A percentile compares a stretch with the other conserved stretches of the same genome.
Evolutionary conservation across 2,113 vertebrate species (phyloP).

Genomic region (Pomatorhinus ruficollis): DNA sequence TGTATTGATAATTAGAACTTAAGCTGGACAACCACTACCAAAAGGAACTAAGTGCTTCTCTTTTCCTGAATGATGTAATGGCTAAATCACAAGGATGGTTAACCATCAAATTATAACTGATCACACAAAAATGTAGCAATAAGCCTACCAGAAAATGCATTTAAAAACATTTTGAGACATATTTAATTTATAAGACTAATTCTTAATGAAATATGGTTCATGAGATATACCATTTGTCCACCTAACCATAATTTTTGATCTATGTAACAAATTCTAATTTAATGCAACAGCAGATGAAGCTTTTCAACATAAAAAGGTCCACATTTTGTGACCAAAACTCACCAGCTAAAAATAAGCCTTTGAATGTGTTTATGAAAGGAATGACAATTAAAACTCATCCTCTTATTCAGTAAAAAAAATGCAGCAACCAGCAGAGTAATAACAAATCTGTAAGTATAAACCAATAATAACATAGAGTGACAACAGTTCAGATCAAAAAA

Average conservation of each 20-base stretch:
- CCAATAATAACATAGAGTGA: neutral
- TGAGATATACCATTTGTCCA: neutral
- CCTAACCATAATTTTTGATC: neutral
- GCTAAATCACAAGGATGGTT: neutral
- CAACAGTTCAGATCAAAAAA: neutral
- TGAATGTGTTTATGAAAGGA: neutral
- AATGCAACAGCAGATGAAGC: neutral
- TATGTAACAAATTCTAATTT: neutral
- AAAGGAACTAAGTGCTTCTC: neutral
- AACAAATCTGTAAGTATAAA: neutral
- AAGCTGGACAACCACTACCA: neutral
- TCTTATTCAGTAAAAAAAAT: neutral
- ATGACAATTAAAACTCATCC: neutral
- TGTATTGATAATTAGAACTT: neutral
- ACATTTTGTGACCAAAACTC: neutral
- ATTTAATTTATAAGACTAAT: neutral
- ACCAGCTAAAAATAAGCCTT: neutral
- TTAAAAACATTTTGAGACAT: neutral
- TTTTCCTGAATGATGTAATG: neutral
- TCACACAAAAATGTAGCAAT: neutral
- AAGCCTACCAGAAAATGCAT: neutral
- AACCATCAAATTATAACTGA: neutral
- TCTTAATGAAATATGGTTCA: neutral
- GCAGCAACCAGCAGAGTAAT: neutral
- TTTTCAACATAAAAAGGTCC: neutral